phyloP scores from a whole-genome alignment of 2,888 invertebrate genomes.

The Lasioglossum vierecki region DNA sequence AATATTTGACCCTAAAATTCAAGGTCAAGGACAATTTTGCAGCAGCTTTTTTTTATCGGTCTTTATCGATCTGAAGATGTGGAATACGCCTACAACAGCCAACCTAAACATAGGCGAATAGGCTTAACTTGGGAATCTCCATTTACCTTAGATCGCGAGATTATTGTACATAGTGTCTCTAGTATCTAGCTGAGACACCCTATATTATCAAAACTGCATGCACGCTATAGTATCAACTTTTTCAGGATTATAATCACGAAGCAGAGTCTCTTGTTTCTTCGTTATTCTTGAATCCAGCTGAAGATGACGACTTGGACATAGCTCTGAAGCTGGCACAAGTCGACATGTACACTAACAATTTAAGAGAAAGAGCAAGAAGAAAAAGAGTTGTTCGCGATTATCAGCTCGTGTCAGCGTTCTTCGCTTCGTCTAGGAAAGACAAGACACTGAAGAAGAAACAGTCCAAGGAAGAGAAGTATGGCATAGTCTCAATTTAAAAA shows the following conservation, averaged over 20 bases:
- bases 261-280: slow-evolving; percentile 96
- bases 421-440: slow-evolving; percentile 87
- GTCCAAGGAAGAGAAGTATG: slow-evolving; percentile 92
- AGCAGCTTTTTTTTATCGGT: too few species aligned
- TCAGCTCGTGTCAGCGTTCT: slow-evolving; percentile 94
- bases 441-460: slow-evolving; percentile 86
- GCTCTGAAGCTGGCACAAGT: slow-evolving; percentile 96
- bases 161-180: too few species aligned
- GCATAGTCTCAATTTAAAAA: background rate
- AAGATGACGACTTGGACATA: slow-evolving; percentile 95
- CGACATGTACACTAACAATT: slow-evolving; percentile 93
- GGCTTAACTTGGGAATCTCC: too few species aligned
- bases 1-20: too few species aligned
- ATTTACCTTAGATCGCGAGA: too few species aligned
- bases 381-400: slow-evolving; percentile 96
- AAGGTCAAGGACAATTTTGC: too few species aligned
- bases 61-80: too few species aligned
- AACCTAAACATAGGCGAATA: too few species aligned
- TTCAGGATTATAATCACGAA: slow-evolving; percentile 95
- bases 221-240: background rate
- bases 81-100: too few species aligned
- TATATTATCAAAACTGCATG: background rate
- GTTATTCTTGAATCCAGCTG: slow-evolving; percentile 90
- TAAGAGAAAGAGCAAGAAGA: slow-evolving; percentile 93
- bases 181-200: too few species aligned